These are phyloP conservation scores for Sycophila texana DNA, from an alignment of 2,888 invertebrate genomes.

Conservation along the genomic window DNA sequence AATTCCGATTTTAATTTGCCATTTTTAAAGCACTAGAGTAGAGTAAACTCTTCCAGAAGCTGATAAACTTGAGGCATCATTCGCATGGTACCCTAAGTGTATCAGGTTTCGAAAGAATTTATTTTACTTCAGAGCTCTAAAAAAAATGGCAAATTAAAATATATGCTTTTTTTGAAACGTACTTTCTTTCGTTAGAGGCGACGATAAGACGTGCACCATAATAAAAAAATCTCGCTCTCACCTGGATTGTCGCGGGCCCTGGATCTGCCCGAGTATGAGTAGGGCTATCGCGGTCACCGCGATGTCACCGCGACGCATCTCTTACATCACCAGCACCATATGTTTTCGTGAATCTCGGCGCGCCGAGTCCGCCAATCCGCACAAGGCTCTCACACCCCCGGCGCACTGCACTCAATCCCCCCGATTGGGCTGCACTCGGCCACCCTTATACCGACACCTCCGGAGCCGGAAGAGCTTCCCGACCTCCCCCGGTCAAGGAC, in stretches of 20 bases:
- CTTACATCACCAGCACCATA: slow-evolving; percentile 59
- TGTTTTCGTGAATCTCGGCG: slow-evolving; percentile 16
- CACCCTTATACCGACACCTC: neutral
- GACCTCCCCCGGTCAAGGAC: neutral
- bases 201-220: no score
- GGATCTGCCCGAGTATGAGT: slow-evolving; percentile 72
- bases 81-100: no score
- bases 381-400: neutral
- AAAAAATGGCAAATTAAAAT: no score
- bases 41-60: no score
- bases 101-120: no score
- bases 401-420: neutral
- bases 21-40: no score
- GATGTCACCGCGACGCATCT: slow-evolving; percentile 75
- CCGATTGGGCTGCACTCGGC: no score
- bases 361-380: neutral
- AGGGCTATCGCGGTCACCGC: slow-evolving; percentile 75
- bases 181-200: no score
- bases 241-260: slow-evolving; percentile 72
- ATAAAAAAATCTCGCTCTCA: slow-evolving; percentile 57
- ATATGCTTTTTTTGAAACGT: no score
- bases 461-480: neutral
- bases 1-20: no score
- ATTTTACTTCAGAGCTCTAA: no score
- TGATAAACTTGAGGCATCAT: no score